Evolutionary conservation across 2,113 vertebrate species (phyloP).

Genomic region (Atherinomorus stipes): DNA sequence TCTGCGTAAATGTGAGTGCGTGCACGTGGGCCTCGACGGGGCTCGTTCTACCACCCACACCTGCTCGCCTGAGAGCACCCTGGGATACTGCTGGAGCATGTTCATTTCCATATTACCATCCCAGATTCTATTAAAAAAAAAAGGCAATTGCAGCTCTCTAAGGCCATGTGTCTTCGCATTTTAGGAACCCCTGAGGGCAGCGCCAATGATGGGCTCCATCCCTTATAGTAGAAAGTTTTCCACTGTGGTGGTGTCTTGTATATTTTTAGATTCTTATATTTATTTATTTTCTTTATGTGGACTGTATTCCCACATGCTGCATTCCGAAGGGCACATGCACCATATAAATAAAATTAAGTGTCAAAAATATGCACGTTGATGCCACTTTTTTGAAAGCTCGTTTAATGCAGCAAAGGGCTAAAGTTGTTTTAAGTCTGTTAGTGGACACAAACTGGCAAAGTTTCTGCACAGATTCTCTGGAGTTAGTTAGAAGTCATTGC

Average conservation of each 20-base stretch:
- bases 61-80: constrained; percentile 57
- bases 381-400: background rate
- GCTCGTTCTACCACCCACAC: constrained; percentile 52
- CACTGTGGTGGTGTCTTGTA: constrained; percentile 31
- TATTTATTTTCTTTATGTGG: constrained; percentile 39
- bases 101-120: constrained; percentile 69
- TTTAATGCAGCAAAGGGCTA: background rate
- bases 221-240: constrained; percentile 50
- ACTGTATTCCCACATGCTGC: constrained; percentile 19
- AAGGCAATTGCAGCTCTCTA: constrained; percentile 44
- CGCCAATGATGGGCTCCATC: constrained; percentile 58
- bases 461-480: background rate
- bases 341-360: constrained; percentile 10
- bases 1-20: constrained; percentile 24
- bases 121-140: constrained; percentile 59
- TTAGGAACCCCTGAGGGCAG: constrained; percentile 41
- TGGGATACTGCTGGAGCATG: constrained; percentile 39
- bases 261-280: constrained; percentile 35
- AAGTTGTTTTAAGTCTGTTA: background rate
- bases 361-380: background rate
- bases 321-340: constrained; percentile 14
- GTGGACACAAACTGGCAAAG: too few species aligned
- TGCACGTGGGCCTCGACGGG: constrained; percentile 35
- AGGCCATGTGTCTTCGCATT: constrained; percentile 29
- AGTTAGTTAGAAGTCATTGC: background rate